These are phyloP conservation scores for Xenus cinereus DNA, from an alignment of 2,113 vertebrate genomes.

Conservation along the genomic window DNA sequence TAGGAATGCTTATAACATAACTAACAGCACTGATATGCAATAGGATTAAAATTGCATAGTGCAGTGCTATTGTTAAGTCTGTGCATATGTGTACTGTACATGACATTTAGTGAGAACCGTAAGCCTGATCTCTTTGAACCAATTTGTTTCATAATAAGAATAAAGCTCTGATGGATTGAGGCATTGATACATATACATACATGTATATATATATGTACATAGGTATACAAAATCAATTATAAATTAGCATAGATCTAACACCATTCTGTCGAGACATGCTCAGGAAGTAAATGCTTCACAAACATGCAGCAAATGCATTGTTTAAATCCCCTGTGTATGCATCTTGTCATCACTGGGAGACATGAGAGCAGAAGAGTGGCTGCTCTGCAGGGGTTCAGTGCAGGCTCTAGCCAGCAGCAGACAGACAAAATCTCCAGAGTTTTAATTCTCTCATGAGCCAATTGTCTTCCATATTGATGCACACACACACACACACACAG, in stretches of 20 bases:
- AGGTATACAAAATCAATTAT: neutral
- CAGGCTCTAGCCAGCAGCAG: neutral
- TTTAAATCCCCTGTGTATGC: neutral
- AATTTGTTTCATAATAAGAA: neutral
- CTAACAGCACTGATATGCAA: neutral
- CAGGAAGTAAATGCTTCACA: neutral
- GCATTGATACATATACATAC: neutral
- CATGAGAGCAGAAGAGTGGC: neutral
- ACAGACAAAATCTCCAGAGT: neutral
- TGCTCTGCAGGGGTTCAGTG: neutral
- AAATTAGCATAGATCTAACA: neutral
- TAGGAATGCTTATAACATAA: conserved; percentile 5
- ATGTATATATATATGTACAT: neutral
- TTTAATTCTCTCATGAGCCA: neutral
- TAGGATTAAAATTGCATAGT: neutral
- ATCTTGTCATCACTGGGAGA: neutral
- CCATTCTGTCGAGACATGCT: neutral
- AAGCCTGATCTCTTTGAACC: neutral
- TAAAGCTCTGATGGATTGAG: neutral
- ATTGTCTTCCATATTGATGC: neutral
- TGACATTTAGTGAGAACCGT: neutral
- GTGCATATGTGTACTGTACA: neutral
- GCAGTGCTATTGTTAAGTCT: neutral
- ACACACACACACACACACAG: neutral
- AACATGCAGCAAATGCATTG: neutral